Base-by-base conservation (phyloP, 37 sponge, comb jelly and placozoan genomes). In the Oopsacas minuta region DNA sequence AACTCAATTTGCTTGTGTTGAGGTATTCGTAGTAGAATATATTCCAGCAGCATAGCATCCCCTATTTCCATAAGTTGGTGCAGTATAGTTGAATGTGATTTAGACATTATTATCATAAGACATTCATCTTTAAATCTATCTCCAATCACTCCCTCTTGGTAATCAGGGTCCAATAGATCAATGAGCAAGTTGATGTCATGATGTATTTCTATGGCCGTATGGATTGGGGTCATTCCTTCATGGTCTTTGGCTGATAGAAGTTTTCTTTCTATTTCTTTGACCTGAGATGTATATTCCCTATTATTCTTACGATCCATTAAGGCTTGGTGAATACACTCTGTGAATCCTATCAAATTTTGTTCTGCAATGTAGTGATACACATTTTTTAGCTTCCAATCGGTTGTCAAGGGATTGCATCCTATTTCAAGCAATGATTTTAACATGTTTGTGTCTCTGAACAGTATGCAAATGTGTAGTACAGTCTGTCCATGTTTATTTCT, bases 341-440 rank as follows among this genome's bases (percentile, higher is more conserved):
- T 61, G 30, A 61, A 61, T 25, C 75, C 75, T 61, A 10, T 25
- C 7, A 61, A 32, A 61, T 61, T 61, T 20, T 61, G 32, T 32
- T 61, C 22, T 61, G 75, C 75, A 32, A 61, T 61, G 75, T 61
- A n/a, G 28, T 61, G 75, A 34, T 61, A 61, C 22, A 61, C 75
- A 61, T 61, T 61, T 34, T n/a, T 61, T 25, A 61, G 75, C 75
- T 61, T 5, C 22, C 28, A 3, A n/a, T 61, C 75, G 22, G 30
- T n/a, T 61, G 75, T n/a, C 28, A 61, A 12, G 75, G 22, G 75
- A n/a, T 61, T 61, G 22, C 75, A 61, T 12, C 75, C 75, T 61
- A 61, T 61, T 25, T n/a, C 75, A 3, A 61, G 5, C 7, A 61
- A n/a, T 61, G 3, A 7, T 61, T 61, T 25, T 61, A 61, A 5